Conservation (phyloP, 2,113 vertebrate species). For the Centropus unirufus region DNA sequence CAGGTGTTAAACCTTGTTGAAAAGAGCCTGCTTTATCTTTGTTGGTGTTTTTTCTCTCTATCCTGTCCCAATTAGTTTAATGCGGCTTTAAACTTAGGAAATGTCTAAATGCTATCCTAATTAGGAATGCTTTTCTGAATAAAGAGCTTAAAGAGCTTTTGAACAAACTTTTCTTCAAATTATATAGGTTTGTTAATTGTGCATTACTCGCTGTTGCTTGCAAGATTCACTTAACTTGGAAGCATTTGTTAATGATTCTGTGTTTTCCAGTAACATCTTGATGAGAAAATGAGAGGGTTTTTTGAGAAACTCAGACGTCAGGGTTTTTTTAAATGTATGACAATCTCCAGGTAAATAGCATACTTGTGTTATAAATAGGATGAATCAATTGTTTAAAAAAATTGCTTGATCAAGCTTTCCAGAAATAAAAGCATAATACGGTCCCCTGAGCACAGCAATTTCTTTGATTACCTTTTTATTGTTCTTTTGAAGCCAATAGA, state of each 20-base stretch:
- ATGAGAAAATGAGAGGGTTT: background rate
- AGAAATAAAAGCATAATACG: conserved; percentile 40
- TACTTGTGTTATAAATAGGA: conserved; percentile 48
- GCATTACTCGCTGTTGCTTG: background rate
- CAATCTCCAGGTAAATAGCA: conserved; percentile 44
- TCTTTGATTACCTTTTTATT: conserved; percentile 68
- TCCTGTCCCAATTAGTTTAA: background rate
- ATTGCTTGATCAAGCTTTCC: conserved; percentile 51
- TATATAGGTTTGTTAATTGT: background rate
- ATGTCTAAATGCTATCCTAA: background rate
- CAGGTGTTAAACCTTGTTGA: background rate
- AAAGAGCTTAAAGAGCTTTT: background rate
- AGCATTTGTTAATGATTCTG: background rate
- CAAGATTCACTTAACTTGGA: background rate
- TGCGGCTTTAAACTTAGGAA: background rate
- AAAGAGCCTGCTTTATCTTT: background rate
- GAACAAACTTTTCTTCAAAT: background rate
- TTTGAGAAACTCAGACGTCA: conserved; percentile 32
- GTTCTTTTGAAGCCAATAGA: conserved; percentile 49
- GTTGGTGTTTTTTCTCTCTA: background rate
- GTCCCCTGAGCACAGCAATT: conserved; percentile 53
- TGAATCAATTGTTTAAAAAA: conserved; percentile 29
- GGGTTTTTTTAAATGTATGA: background rate
- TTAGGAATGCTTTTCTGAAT: background rate
- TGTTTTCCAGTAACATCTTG: background rate